A percentile compares a stretch with the other conserved stretches of the same genome.
Conservation (phyloP, 1,140 invertebrate genomes). For the Listronotus oregonensis region DNA sequence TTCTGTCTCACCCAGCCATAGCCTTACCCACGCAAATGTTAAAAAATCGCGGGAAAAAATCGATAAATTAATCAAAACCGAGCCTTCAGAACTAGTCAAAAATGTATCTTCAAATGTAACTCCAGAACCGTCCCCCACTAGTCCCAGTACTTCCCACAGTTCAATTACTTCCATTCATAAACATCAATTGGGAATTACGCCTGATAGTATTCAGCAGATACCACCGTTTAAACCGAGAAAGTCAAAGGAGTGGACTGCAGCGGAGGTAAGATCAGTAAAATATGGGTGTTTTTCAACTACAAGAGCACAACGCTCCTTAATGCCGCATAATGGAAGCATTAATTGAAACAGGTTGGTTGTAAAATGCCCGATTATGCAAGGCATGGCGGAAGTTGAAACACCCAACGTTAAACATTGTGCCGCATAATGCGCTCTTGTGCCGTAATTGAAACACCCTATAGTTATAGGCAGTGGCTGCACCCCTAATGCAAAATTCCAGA, state of each 20-base stretch:
- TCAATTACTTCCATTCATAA: slow-evolving; percentile 40
- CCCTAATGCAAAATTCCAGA: too few relatives aligned
- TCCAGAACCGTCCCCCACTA: slow-evolving; percentile 42
- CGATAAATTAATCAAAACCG: slow-evolving; percentile 27
- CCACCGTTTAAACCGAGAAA: slow-evolving; percentile 59
- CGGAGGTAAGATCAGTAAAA: slow-evolving; percentile 37
- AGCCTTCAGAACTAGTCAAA: slow-evolving; percentile 32
- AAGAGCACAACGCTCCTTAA: too few relatives aligned
- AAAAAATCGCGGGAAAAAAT: slow-evolving; percentile 43
- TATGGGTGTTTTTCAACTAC: too few relatives aligned
- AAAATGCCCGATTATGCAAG: too few relatives aligned
- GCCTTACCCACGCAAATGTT: slow-evolving; percentile 31
- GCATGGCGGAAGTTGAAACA: too few relatives aligned
- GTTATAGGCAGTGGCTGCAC: too few relatives aligned
- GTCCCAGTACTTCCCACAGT: slow-evolving; percentile 46
- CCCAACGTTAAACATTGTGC: too few relatives aligned
- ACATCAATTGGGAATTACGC: slow-evolving; percentile 52
- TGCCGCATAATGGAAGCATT: too few relatives aligned
- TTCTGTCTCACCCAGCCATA: slow-evolving; percentile 55
- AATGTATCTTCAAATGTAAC: slow-evolving; percentile 36
- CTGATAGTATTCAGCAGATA: slow-evolving; percentile 60
- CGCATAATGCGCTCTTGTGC: too few relatives aligned
- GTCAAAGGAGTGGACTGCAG: slow-evolving; percentile 57
- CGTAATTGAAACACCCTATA: too few relatives aligned
- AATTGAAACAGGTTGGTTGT: too few relatives aligned